Evolutionary conservation across 2,113 vertebrate species (phyloP).

Genomic region (Pionites leucogaster): DNA sequence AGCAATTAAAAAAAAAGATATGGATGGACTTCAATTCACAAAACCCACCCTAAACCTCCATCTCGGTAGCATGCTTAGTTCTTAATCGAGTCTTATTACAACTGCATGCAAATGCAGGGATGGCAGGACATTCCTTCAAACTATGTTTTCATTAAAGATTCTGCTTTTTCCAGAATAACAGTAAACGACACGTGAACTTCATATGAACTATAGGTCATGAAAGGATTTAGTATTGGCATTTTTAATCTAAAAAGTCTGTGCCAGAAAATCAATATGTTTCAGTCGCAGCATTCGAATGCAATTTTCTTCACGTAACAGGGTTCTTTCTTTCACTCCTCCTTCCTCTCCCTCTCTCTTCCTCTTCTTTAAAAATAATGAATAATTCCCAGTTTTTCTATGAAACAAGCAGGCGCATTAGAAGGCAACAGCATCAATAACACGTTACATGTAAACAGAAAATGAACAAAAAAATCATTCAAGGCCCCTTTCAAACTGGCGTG

Average conservation of each 20-base stretch:
- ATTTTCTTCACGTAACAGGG: conserved; percentile 81
- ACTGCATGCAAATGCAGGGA: conserved; percentile 76
- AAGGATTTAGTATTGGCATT: conserved; percentile 97
- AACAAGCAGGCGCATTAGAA: conserved; percentile 83
- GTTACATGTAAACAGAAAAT: conserved; percentile 89
- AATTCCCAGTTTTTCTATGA: conserved; percentile 85
- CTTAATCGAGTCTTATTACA: conserved; percentile 74
- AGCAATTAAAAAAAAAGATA: conserved; percentile 72
- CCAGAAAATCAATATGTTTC: conserved; percentile 96
- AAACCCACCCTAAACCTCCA: conserved; percentile 30
- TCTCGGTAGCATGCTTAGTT: conserved; percentile 44
- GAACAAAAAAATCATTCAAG: conserved; percentile 88
- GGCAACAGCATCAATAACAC: conserved; percentile 86
- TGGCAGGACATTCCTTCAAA: conserved; percentile 79
- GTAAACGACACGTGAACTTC: conserved; percentile 98
- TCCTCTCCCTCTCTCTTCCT: conserved; percentile 51
- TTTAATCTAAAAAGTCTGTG: conserved; percentile 93
- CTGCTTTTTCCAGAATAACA: conserved; percentile 91
- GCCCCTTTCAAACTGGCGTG: conserved; percentile 82
- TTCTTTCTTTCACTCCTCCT: conserved; percentile 76
- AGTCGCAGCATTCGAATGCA: conserved; percentile 83
- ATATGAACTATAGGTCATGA: conserved; percentile 90
- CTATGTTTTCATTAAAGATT: conserved; percentile 88
- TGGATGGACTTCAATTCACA: conserved; percentile 61
- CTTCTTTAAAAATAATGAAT: conserved; percentile 79